A percentile compares a stretch with the other conserved stretches of the same genome.
Conservation (phyloP, 1,140 invertebrate genomes). For the Scylla paramamosain region DNA sequence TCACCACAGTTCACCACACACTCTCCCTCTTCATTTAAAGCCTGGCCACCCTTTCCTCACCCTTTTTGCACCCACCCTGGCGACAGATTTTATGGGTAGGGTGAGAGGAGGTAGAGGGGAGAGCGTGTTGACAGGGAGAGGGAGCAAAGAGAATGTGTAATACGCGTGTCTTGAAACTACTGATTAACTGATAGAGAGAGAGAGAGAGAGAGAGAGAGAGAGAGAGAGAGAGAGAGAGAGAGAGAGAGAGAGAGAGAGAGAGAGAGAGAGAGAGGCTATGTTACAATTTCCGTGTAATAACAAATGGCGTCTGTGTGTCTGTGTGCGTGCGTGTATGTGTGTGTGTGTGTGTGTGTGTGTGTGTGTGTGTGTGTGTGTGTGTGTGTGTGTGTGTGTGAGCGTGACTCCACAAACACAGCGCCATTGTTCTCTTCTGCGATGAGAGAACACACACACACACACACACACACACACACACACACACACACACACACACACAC, state of each 20-base stretch:
- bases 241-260: conserved; percentile 17
- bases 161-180: neutral
- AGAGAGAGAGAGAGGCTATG: neutral
- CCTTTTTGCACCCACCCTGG: neutral
- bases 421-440: too few species aligned
- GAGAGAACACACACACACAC: neutral
- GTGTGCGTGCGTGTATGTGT: neutral
- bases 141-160: neutral
- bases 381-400: neutral
- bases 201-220: conserved; percentile 21
- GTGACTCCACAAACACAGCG: neutral
- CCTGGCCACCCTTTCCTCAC: neutral
- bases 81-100: neutral
- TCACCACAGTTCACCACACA: neutral
- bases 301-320: conserved; percentile 12
- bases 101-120: neutral
- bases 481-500: conserved; percentile 51
- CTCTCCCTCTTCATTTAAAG: neutral
- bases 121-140: neutral
- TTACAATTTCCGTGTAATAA: neutral
- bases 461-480: conserved; percentile 52
- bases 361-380: neutral
- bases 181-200: neutral
- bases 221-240: neutral
- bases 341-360: conserved; percentile 11